These are phyloP conservation scores for Andrena bicolor DNA, from an alignment of 2,888 invertebrate species.

Conservation along the genomic window DNA sequence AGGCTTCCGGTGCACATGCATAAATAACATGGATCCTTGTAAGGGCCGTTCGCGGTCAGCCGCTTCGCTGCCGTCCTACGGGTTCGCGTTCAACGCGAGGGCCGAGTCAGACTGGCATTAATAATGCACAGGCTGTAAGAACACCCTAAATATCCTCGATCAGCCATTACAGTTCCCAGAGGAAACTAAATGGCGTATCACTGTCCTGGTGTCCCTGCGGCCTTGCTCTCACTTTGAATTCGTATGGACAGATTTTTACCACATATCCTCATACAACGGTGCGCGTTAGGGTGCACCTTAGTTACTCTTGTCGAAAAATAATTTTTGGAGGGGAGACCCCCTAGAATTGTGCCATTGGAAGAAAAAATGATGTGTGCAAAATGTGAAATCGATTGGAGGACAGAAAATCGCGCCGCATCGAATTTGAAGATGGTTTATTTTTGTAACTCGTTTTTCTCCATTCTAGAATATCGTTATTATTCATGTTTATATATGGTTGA, in stretches of 20 bases:
- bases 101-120: conserved; percentile 75
- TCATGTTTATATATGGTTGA: too few relatives aligned
- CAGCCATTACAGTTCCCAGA: conserved; percentile 77
- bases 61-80: conserved; percentile 49
- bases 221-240: conserved; percentile 22
- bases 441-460: too few relatives aligned
- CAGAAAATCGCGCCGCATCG: too few relatives aligned
- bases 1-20: conserved; percentile 79
- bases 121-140: conserved; percentile 79
- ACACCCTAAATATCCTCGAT: conserved; percentile 81
- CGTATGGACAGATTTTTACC: conserved; percentile 21
- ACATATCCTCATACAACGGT: not conserved
- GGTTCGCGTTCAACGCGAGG: conserved; percentile 52
- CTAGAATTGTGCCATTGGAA: too few relatives aligned
- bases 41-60: conserved; percentile 76
- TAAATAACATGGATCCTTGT: conserved; percentile 79
- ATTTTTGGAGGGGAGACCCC: too few relatives aligned
- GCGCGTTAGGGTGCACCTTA: not conserved
- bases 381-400: too few relatives aligned
- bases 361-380: too few relatives aligned
- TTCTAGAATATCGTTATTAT: too few relatives aligned
- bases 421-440: too few relatives aligned
- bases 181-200: conserved; percentile 80
- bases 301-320: not conserved
- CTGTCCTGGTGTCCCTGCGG: conserved; percentile 72